Base-by-base conservation (phyloP, 2,888 invertebrate genomes). In the Dusona sp. region DNA sequence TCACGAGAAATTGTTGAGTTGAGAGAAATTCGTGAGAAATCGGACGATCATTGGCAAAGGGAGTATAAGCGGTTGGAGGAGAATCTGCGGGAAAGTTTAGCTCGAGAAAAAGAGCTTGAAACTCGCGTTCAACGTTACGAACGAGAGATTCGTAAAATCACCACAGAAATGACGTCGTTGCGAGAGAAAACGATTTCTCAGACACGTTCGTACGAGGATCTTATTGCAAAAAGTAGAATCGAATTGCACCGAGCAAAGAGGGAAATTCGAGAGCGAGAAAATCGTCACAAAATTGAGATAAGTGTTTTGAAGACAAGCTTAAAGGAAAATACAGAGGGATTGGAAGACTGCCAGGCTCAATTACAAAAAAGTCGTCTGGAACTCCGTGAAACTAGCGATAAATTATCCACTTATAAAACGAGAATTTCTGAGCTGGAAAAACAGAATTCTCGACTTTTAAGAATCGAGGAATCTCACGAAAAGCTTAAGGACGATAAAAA, bases 341-440 rank as follows among this genome's bases (percentile, higher is more conserved):
- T 92, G 45, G 92, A 92, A 84, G 90, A 90, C 25, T 92, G 92
- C 78, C 93, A 93, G 36, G 80, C 80, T 0, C 92, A 93, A 61
- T 79, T 93, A 51, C 92, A 92, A 67, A 92, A 91, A 73, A 89
- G 88, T 57, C 89, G 92, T 22, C 77, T 54, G 9, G 92, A 93
- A 67, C 54, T 92, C 0, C 89, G 91, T 13, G 92, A 92, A 75
- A 83, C 89, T 0, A 16, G 73, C 13, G 92, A 92, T 38, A 89
- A 68, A 73, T 91, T 91, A 38, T 83, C 89, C 0, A 79, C 79
- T 29, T 80, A 91, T 6, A 92, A 90, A 78, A 85, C 79, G 1
- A 90, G 89, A 79, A 75, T 91, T 4, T 83, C 79, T 36, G 92
- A 93, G 70, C 73, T 89, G 33, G 93, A 93, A 72, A 88, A 83